Base-by-base conservation (phyloP, 2,113 vertebrate species). In the Barbus barbus region DNA sequence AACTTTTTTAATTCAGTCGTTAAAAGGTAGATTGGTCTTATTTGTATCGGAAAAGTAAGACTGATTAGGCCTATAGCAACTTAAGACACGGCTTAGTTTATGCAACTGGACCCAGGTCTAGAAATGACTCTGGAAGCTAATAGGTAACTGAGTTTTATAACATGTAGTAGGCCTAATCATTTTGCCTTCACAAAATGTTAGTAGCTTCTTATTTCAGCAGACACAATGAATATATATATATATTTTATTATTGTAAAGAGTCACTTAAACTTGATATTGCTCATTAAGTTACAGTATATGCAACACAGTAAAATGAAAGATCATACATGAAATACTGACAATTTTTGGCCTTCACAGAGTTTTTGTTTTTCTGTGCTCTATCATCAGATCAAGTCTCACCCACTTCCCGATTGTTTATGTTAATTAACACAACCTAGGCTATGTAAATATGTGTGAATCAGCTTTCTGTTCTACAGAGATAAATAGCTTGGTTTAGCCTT, bases 391-490 rank as follows among this genome's bases (percentile, higher is more conserved):
- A 65, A 31, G 38, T 46, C 16, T 9, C 56, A 26, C 13, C 20
- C 58, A 63, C 13, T 46, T 65, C n/a, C 24, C 20, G 4, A 13
- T 80, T 65, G 41, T 48, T 80, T 80, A 80, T 65, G 18, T 22
- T 46, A 46, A 80, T 80, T 80, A 80, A 63, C 56, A 80, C n/a
- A 65, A 31, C 78, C 28, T 24, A 9, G 58, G 78, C 38, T 65
- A 65, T 65, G 58, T 46, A 48, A 80, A 80, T 80, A 80, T 65
- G 36, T 63, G 78, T 46, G 38, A 46, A 80, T 44, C 60, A 31
- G 56, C 78, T 41, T 36, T 80, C 33, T 80, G 78, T 80, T 80
- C 58, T 8, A 41, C 38, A 46, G 38, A 80, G 78, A 80, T 80
- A 65, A 80, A 80, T 20, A 31, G 60, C 60, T 80, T 31, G 78